phyloP scores from a whole-genome alignment of 2,113 vertebrate genomes.

The Odontesthes bonariensis region DNA sequence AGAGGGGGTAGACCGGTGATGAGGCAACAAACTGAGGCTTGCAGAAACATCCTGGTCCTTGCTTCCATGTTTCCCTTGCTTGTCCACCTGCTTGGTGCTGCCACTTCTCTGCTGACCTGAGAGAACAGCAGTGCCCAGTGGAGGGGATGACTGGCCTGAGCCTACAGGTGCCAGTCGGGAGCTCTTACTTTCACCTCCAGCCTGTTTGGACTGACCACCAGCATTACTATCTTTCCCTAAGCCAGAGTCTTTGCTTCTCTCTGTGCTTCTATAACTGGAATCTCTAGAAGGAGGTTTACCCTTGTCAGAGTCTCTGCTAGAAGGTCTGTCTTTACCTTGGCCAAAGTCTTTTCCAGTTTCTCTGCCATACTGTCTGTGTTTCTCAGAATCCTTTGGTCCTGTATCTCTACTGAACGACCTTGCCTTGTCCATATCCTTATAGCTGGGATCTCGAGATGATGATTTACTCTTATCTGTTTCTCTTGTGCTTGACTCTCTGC shows the following conservation, averaged over 20 bases:
- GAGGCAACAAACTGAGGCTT: slow-evolving; percentile 70
- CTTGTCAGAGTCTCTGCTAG: slow-evolving; percentile 71
- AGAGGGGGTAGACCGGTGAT: slow-evolving; percentile 56
- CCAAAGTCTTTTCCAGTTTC: slow-evolving; percentile 71
- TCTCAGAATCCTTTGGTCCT: slow-evolving; percentile 63
- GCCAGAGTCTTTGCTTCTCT: slow-evolving; percentile 71
- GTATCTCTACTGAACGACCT: slow-evolving; percentile 58
- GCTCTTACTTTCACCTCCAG: slow-evolving; percentile 68
- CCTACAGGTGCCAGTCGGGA: slow-evolving; percentile 59
- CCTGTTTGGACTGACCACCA: slow-evolving; percentile 65
- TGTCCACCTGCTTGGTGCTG: slow-evolving; percentile 85
- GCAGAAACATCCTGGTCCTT: slow-evolving; percentile 83
- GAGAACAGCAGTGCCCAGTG: slow-evolving; percentile 77
- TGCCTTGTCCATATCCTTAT: slow-evolving; percentile 66
- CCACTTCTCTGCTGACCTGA: slow-evolving; percentile 76
- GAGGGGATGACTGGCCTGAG: slow-evolving; percentile 76
- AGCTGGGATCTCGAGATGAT: slow-evolving; percentile 56
- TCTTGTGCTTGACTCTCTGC: slow-evolving; percentile 63
- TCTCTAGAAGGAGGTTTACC: slow-evolving; percentile 65
- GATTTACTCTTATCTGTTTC: slow-evolving; percentile 70
- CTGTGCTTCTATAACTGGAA: slow-evolving; percentile 70
- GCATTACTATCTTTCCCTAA: slow-evolving; percentile 66
- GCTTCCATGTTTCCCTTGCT: slow-evolving; percentile 79
- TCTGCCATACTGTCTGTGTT: slow-evolving; percentile 64
- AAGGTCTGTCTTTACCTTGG: slow-evolving; percentile 72